Evolutionary conservation across 2,888 invertebrate genomes (phyloP).

Genomic region (Lycaena phlaeas): DNA sequence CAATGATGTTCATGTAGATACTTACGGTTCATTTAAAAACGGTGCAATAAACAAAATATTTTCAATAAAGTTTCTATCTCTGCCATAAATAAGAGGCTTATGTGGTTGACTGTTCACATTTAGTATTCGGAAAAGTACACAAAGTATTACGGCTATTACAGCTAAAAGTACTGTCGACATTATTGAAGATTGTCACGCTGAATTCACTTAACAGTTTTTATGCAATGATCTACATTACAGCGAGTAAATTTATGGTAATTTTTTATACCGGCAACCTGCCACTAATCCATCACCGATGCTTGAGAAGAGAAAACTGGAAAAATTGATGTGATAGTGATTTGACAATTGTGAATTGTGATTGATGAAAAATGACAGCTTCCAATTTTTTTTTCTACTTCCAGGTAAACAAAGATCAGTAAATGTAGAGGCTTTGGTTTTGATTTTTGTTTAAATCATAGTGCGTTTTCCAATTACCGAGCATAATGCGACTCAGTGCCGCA

Average conservation of each 20-base stretch:
- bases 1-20: too few species aligned
- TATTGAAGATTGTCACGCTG: conserved; percentile 25
- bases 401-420: too few species aligned
- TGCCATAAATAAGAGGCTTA: conserved; percentile 83
- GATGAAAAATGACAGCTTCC: too few species aligned
- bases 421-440: too few species aligned
- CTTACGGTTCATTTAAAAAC: conserved; percentile 87
- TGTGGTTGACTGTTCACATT: conserved; percentile 89
- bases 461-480: too few species aligned
- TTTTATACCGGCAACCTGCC: conserved; percentile 25
- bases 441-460: too few species aligned
- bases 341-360: too few species aligned
- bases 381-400: neutral
- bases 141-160: conserved; percentile 85
- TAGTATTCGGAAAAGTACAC: conserved; percentile 86
- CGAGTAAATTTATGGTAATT: conserved; percentile 25
- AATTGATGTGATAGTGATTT: neutral
- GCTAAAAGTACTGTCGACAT: conserved; percentile 90
- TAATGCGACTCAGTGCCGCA: too few species aligned
- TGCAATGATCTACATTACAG: conserved; percentile 46
- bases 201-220: conserved; percentile 18
- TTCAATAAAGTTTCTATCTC: conserved; percentile 83
- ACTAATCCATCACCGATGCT: conserved; percentile 23
- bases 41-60: conserved; percentile 86
- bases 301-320: conserved; percentile 12